phyloP scores from a whole-genome alignment of 2,888 invertebrate species.

The Idaea aversata region DNA sequence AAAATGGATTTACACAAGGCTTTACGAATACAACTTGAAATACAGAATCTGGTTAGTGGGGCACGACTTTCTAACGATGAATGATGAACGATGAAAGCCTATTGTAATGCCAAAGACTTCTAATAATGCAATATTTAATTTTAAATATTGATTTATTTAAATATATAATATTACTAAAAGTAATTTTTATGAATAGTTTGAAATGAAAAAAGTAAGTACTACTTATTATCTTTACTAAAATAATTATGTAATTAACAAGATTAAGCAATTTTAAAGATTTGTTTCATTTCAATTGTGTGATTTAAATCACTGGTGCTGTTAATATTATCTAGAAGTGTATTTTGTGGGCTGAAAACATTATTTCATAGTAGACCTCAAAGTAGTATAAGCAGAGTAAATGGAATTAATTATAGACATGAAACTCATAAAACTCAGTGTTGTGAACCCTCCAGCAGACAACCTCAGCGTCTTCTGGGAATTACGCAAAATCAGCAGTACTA shows the following conservation, averaged over 20 bases:
- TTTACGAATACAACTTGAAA: slow-evolving; percentile 51
- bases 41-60: slow-evolving; percentile 56
- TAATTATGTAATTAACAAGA: too few relatives aligned
- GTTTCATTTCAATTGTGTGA: too few relatives aligned
- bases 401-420: slow-evolving; percentile 39
- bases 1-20: slow-evolving; percentile 54
- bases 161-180: slow-evolving; percentile 7
- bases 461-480: slow-evolving; percentile 42
- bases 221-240: too few relatives aligned
- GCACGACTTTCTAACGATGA: slow-evolving; percentile 56
- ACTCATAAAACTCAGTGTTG: slow-evolving; percentile 35
- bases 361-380: slow-evolving; percentile 37
- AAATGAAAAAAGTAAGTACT: too few relatives aligned
- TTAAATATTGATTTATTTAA: not conserved
- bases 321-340: too few relatives aligned
- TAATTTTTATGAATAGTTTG: too few relatives aligned
- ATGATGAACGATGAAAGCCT: too few relatives aligned
- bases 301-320: too few relatives aligned
- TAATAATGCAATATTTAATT: not conserved
- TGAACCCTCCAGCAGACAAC: slow-evolving; percentile 43
- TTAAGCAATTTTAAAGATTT: too few relatives aligned
- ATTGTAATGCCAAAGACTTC: not conserved
- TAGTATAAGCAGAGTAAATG: slow-evolving; percentile 45
- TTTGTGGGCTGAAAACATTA: not conserved
- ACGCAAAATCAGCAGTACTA: slow-evolving; percentile 40